phyloP scores from a whole-genome alignment of 2,888 invertebrate genomes.

The Drosophila imparisetae region DNA sequence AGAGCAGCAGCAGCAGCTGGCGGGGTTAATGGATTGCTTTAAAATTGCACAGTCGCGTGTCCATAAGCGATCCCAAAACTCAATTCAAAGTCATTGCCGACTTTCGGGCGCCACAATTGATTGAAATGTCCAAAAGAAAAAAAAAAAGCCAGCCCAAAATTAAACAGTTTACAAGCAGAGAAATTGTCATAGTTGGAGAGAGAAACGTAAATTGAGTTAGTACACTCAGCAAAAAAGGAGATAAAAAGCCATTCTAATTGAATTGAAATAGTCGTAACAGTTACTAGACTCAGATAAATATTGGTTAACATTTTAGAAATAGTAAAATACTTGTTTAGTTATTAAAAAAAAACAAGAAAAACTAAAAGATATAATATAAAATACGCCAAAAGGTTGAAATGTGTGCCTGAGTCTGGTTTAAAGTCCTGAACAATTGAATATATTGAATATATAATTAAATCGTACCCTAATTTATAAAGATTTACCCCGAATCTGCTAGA shows the following conservation, averaged over 20 bases:
- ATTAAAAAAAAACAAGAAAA: not conserved
- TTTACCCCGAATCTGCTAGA: not conserved
- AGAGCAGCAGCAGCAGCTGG: not conserved
- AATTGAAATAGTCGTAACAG: not conserved
- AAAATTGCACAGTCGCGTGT: constrained; percentile 53
- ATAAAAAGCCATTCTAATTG: not conserved
- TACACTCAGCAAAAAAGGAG: not conserved
- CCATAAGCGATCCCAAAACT: constrained; percentile 14
- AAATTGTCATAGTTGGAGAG: not conserved
- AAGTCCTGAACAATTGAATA: not conserved
- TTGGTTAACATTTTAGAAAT: fast-evolving
- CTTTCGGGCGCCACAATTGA: constrained; percentile 56
- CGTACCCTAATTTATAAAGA: not conserved
- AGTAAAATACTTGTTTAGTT: too few species aligned
- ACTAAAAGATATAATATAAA: not conserved
- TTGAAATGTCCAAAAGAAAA: not conserved
- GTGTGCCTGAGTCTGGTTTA: not conserved
- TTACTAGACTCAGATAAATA: not conserved
- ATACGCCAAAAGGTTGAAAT: not conserved
- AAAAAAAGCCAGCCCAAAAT: not conserved
- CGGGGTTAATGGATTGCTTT: constrained; percentile 42
- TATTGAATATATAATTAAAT: not conserved
- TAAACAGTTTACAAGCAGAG: not conserved
- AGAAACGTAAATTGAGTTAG: not conserved
- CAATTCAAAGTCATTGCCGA: constrained; percentile 40